Evolutionary conservation across 2,797 vertebrate species (phyloP), one percentile per base, ranked within the genome.

Genomic region (Scleropages formosus): DNA sequence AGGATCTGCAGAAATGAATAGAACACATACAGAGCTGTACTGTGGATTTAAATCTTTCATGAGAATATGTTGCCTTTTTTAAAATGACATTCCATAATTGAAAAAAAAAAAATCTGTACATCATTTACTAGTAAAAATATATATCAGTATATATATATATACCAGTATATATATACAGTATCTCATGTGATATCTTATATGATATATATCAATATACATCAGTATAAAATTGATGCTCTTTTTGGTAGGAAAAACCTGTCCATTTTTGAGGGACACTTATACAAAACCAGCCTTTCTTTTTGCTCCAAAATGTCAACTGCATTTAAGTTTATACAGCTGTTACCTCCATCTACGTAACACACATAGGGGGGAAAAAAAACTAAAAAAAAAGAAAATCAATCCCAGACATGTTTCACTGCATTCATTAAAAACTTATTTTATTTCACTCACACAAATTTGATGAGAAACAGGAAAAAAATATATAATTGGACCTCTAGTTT

Each of bases 361-460:
- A 44, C n/a, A 31, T 27, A 31, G 24, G 8, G 39, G 15, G 3
- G n/a, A n/a, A n/a, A n/a, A n/a, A 60, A 8, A 75, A 68, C 4
- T 67, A 26, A 64, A 56, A 63, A 60, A 53, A 69, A 72, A 59
- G 53, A 70, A 75, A 68, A 75, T 27, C 11, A 58, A 75, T 49
- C 53, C 20, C 56, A 24, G 31, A 11, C 22, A 16, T 20, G n/a
- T 66, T 74, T 65, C 59, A 75, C 26, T 26, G 59, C 44, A 27
- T 16, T 68, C 65, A 69, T 75, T 75, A 59, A 75, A 75, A 59
- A 68, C 68, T 22, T 69, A 39, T 39, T 75, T 59, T 70, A 71
- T 46, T 72, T 68, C 39, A 60, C 44, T 60, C 39, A 68, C 65
- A 51, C 24, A 56, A 46, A 22, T 26, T 56, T n/a, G 20, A 53